Evolutionary conservation across 2,113 vertebrate genomes (phyloP).

Genomic region (Myotis lucifugus): DNA sequence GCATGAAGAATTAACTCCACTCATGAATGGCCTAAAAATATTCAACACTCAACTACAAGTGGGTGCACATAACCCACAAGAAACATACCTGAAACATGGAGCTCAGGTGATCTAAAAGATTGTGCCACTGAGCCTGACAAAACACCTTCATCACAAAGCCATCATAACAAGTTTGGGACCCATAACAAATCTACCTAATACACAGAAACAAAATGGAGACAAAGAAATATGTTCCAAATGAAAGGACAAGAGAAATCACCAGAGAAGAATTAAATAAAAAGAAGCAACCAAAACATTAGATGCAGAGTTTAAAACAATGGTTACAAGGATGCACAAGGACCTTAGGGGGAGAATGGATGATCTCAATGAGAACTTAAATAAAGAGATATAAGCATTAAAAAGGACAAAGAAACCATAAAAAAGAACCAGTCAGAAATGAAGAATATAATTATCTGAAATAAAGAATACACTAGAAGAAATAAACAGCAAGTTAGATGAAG

Average conservation of each 20-base stretch:
- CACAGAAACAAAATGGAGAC: not conserved
- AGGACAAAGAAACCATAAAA: not conserved
- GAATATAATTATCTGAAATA: not conserved
- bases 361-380: not conserved
- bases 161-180: not conserved
- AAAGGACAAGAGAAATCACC: not conserved
- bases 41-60: not conserved
- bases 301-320: not conserved
- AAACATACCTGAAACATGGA: not conserved
- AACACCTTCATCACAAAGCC: not conserved
- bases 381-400: not conserved
- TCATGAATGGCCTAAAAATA: not conserved
- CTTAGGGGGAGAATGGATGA: not conserved
- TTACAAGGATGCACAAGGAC: not conserved
- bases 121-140: not conserved
- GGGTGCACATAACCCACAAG: not conserved
- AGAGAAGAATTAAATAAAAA: not conserved
- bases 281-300: not conserved
- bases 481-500: not conserved
- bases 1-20: not conserved
- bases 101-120: not conserved
- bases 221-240: not conserved
- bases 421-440: not conserved
- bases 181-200: not conserved
- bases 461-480: not conserved